Evolutionary conservation across 2,888 invertebrate species (phyloP).

Genomic region (Nysson spinosus): DNA sequence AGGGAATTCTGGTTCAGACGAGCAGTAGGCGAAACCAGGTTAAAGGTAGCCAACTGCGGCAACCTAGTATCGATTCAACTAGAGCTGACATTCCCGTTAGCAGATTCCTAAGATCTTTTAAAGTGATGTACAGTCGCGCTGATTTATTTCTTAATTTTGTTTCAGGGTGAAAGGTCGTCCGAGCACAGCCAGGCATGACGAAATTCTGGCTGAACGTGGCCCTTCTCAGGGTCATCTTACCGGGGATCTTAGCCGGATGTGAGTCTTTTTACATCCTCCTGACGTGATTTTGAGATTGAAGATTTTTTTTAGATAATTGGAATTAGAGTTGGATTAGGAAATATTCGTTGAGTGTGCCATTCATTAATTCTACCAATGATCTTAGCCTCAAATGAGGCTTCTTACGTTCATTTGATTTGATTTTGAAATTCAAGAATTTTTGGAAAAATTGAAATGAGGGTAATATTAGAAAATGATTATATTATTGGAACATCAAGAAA

Average conservation of each 20-base stretch:
- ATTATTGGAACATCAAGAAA: no score
- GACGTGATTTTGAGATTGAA: neutral
- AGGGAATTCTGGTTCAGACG: neutral
- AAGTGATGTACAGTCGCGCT: no score
- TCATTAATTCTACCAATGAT: no score
- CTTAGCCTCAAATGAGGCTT: no score
- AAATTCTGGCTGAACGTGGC: slow-evolving; percentile 78
- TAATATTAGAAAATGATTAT: no score
- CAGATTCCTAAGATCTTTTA: slow-evolving; percentile 36
- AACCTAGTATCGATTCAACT: slow-evolving; percentile 45
- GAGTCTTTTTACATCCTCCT: slow-evolving; percentile 66
- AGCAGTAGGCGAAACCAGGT: slow-evolving; percentile 42
- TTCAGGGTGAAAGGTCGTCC: slow-evolving; percentile 61
- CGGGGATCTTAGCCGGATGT: slow-evolving; percentile 79
- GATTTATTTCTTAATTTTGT: no score
- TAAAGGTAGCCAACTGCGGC: slow-evolving; percentile 55
- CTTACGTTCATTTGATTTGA: no score
- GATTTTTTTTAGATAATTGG: neutral
- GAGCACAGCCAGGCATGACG: slow-evolving; percentile 72
- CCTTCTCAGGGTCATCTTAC: slow-evolving; percentile 79
- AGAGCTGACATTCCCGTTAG: slow-evolving; percentile 28
- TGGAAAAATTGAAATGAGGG: no score
- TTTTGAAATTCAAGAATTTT: no score
- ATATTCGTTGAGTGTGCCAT: no score
- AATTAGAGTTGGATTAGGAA: no score